phyloP scores from a whole-genome alignment of 2,113 vertebrate genomes.

The Cyanoliseus patagonus region DNA sequence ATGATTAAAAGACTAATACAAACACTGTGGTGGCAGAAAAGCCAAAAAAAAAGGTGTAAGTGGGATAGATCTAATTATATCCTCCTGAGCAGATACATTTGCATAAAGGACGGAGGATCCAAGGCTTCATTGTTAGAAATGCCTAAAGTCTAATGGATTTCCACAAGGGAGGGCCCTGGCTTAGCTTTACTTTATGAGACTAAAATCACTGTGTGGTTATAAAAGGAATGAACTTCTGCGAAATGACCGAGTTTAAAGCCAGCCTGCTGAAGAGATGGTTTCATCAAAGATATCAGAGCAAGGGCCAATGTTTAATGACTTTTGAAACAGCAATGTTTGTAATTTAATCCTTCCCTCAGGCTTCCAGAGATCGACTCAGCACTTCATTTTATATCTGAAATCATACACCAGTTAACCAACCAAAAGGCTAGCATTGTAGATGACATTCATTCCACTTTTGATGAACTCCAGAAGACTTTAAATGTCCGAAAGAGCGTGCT shows the following conservation, averaged over 20 bases:
- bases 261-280: neutral
- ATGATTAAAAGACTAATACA: neutral
- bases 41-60: neutral
- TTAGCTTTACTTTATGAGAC: neutral
- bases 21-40: neutral
- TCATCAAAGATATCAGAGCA: neutral
- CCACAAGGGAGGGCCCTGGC: neutral
- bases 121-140: neutral
- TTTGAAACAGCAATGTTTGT: conserved; percentile 34
- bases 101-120: neutral
- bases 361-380: conserved; percentile 96
- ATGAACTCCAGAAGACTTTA: conserved; percentile 94
- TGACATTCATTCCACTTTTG: conserved; percentile 91
- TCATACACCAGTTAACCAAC: conserved; percentile 92
- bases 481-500: conserved; percentile 95
- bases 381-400: conserved; percentile 91
- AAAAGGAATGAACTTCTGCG: conserved; percentile 17
- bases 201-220: neutral
- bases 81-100: neutral
- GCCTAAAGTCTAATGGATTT: neutral
- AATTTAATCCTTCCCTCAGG: conserved; percentile 71
- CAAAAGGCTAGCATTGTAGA: conserved; percentile 94
- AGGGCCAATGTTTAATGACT: conserved; percentile 14
- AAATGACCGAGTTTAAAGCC: neutral
- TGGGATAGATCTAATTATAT: neutral